Base-by-base conservation (phyloP, 2,113 vertebrate genomes). In the Ursus arctos region DNA sequence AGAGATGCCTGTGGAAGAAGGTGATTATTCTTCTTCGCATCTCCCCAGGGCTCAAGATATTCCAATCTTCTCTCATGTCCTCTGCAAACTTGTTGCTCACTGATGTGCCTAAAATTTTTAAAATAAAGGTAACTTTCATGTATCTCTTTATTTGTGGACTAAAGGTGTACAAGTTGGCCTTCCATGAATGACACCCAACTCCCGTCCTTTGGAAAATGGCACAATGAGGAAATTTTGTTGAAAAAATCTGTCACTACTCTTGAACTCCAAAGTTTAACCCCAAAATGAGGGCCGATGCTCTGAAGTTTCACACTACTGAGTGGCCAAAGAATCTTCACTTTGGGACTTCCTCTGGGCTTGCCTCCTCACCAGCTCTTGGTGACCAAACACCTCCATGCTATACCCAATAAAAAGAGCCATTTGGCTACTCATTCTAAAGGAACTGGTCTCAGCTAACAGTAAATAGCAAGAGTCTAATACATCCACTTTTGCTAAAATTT, bases 401-500 rank as follows among this genome's bases (percentile, higher is more conserved):
- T 5, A n/a, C 7, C 22, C 43, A 7, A 2, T 65, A 18, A 40
- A 80, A 47, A 59, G 2, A 71, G 15, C 36, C 47, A 53, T 49
- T 61, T 88, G 76, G 40, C 24, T 87, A 9, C 24, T 83, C 57
- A 7, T 91, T 40, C 85, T 33, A 71, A 51, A 7, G 77, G 43
- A 84, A 19, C 4, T 55, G 24, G 3, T 72, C 15, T 88, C 77
- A 92, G 49, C 51, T 91, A 59, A 93, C 11, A 74, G 36, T 22
- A 16, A 61, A 21, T 31, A 36, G 31, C 28, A 88, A 49, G 36
- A 76, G 55, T 43, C 33, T 84, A 81, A 55, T 49, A 43, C 51
- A 94, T 33, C 40, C 15, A 36, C 69, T 88, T n/a, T 67, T 93
- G 36, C n/a, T 91, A 71, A 85, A 80, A 67, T 84, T 49, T 88